A percentile compares a stretch with the other conserved stretches of the same genome.
phyloP scores from a whole-genome alignment of 2,113 vertebrate genomes.

The Gallinago jamesoni region DNA sequence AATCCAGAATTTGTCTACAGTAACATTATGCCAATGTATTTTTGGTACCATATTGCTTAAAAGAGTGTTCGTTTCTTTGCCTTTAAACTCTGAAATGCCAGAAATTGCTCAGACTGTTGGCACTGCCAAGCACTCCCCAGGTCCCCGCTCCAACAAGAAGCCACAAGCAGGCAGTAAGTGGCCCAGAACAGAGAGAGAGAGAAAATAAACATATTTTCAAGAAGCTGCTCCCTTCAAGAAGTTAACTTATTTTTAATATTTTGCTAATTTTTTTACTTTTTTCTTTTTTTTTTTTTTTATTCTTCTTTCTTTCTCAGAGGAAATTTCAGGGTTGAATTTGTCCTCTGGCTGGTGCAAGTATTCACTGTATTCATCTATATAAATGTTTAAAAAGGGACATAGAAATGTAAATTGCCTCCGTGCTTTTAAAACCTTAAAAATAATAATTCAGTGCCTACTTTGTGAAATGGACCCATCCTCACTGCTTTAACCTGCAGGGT shows the following conservation, averaged over 20 bases:
- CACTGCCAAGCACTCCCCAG: background rate
- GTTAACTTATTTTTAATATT: background rate
- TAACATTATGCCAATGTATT: background rate
- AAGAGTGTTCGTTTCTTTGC: background rate
- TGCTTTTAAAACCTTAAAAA: background rate
- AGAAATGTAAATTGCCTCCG: conserved; percentile 7
- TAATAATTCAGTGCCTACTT: background rate
- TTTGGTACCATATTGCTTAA: background rate
- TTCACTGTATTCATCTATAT: background rate
- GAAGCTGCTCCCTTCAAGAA: background rate
- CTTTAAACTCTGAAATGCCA: background rate
- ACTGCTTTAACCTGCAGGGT: conserved; percentile 1
- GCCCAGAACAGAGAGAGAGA: background rate
- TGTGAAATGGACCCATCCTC: background rate
- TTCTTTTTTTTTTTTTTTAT: background rate
- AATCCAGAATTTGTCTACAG: background rate
- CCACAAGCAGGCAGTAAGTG: background rate
- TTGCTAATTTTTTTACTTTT: background rate
- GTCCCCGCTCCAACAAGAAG: background rate
- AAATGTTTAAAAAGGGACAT: conserved; percentile 8
- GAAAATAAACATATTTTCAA: background rate
- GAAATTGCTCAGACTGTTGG: background rate
- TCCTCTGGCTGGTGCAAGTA: background rate
- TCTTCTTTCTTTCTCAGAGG: background rate
- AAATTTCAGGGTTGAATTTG: background rate